Evolutionary conservation across 1,140 invertebrate species (phyloP), one percentile per base, ranked within the genome.

Genomic region (Tenebrio molitor): DNA sequence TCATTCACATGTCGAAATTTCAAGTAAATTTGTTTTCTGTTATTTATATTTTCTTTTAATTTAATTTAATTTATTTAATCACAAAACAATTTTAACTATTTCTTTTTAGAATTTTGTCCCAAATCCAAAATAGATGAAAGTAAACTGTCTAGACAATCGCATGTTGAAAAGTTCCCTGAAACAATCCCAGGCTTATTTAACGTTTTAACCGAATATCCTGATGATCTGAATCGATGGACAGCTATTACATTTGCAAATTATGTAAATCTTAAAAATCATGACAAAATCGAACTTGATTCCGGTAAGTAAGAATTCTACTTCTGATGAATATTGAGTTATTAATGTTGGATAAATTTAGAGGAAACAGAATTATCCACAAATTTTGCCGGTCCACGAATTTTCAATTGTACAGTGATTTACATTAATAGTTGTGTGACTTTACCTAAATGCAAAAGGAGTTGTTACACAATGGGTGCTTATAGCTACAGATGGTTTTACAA

Each of bases 401-500:
- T 39, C 5, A 12, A 39, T n/a, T 97, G 95, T 81, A 95, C 93
- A 8, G 94, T 97, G 1, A 93, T 93, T 1, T 97, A 92, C 83
- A 91, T 96, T 89, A 90, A 91, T 29, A 89, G 95, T 77, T 97
- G 95, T 81, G 92, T 92, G 84, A 93, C 94, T 0, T 91, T 91
- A 85, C 90, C 91, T 80, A 96, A 95, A 80, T 97, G 94, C 81
- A 89, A 89, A 77, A 86, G 85, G 1, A 88, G 89, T 0, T 96
- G 94, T 79, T 87, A 88, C 64, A 92, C 91, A 1, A 85, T 86
- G 85, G 85, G 85, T 66, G 89, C 89, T 5, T 83, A 85, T 10
- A 88, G 88, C 82, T 93, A 88, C 82, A 87, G 95, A 79, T 95
- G 93, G 93, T 97, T 97, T 83, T 93, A 96, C 82, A 92, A 96